Base-by-base conservation (phyloP, 2,797 vertebrate genomes). In the Falco peregrinus region DNA sequence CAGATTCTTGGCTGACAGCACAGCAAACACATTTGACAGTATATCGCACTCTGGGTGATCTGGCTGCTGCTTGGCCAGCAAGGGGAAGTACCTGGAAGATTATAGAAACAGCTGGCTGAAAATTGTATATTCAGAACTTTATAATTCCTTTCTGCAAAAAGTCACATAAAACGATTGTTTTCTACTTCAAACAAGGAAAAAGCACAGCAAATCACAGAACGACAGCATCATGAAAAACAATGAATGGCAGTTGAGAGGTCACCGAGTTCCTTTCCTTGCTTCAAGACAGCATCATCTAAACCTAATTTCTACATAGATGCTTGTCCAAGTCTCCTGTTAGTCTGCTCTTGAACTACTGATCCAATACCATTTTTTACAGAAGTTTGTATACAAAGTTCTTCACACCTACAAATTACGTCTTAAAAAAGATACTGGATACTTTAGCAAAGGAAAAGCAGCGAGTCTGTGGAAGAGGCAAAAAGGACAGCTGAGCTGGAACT, bases 31-130 rank as follows among this genome's bases (percentile, higher is more conserved):
- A 53, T 99, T 99, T 31, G 97, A 97, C 73, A 99, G 98, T 95
- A 99, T 64, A 68, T 98, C 98, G 53, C 81, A 99, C 93, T 99
- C 98, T 2, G 99, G 98, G 45, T 98, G 98, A 33, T 95, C 98
- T 3, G 98, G 98, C 45, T 92, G 98, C 96, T 99, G 99, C 95
- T 99, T 99, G 83, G 98, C 99, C 96, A 99, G 95, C 68, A 99
- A 98, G 89, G 98, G 98, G 84, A 99, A 99, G 97, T 98, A 99
- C 76, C 99, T 99, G 95, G 93, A 67, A 89, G 14, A 53, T 63
- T 69, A 74, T 15, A 43, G 82, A 90, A 61, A 73, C 35, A 13
- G 13, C 39, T 57, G 19, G 39, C 24, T 83, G 43, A 82, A 83
- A 75, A 83, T 41, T 31, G 41, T 48, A 65, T 50, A 65, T 53